These are phyloP conservation scores for Polydrusus tereticollis DNA, from an alignment of 2,888 invertebrate genomes.

Conservation along the genomic window DNA sequence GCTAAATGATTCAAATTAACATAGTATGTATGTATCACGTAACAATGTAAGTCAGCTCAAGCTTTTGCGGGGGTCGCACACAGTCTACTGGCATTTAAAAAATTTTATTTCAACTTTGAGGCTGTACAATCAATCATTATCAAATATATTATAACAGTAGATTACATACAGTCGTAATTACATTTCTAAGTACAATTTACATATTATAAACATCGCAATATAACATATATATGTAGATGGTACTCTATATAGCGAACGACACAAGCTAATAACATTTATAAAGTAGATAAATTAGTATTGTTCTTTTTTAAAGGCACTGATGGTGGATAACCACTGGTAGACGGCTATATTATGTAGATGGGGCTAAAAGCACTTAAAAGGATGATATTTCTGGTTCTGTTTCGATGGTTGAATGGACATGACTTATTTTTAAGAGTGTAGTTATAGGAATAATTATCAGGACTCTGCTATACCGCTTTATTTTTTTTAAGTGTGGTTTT, in stretches of 20 bases:
- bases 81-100: conserved; percentile 51
- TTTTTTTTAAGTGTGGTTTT: not conserved
- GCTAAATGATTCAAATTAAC: conserved; percentile 16
- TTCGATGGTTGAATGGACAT: not conserved
- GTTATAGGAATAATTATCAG: not conserved
- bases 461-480: conserved; percentile 22
- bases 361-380: conserved; percentile 16
- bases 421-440: not conserved
- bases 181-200: conserved; percentile 35
- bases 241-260: conserved; percentile 49
- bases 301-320: conserved; percentile 54
- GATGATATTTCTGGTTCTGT: not conserved
- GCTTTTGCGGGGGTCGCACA: conserved; percentile 61
- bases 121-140: conserved; percentile 53
- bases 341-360: conserved; percentile 15
- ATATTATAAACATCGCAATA: conserved; percentile 39
- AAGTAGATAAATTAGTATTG: conserved; percentile 53
- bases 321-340: conserved; percentile 49
- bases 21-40: conserved; percentile 9
- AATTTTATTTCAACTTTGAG: conserved; percentile 54
- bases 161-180: conserved; percentile 40
- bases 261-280: conserved; percentile 53
- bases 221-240: conserved; percentile 29
- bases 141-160: conserved; percentile 41
- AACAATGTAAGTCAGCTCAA: conserved; percentile 56